Evolutionary conservation across 2,888 invertebrate species (phyloP), one percentile per base, ranked within the genome.

Genomic region (Meiosimyza platycephala): DNA sequence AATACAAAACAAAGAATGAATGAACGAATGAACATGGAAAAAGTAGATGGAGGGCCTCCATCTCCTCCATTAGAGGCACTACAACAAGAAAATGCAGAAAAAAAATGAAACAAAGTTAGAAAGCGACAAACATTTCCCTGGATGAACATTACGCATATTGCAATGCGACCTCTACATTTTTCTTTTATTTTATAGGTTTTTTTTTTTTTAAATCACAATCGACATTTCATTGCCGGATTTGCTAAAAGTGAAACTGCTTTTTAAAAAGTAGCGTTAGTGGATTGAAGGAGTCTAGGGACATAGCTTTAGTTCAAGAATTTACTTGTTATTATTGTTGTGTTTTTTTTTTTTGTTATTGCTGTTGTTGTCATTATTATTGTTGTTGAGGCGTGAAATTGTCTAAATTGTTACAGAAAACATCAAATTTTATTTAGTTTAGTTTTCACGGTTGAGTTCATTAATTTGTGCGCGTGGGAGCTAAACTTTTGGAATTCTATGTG

Each of bases 151-250:
- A 67, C 55, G 40, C 67, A 67, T 40, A 55, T 74, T 72, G 71
- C 75, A 72, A 74, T 70, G 73, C 72, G 72, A 72, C 73, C 76
- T 73, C 47, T 48, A 33, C 12, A n/a, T 9, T 47, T 18, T 51
- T 54, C 59, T 68, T 64, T 63, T 47, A 48, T 18, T 11, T 6
- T 11, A 22, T 33, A 1, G 33, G 12, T 4, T 60, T 60, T 15
- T 33, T 18, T 60, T 22, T 33, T 48, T 52, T 69, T 16, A 64
- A 73, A 70, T 70, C 66, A 65, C 65, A 55, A 69, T 63, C 68
- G 64, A 69, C 69, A 64, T 64, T 73, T 66, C 60, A 69, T 70
- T 69, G 70, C 64, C 51, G 51, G n/a, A 52, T 70, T 72, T 62
- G 68, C 63, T 64, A 55, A 57, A 47, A 62, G 59, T 40, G 74